Percentiles rank a stretch among this genome's conserved stretches.
These are phyloP conservation scores for Phrynosoma blainvillii DNA, from an alignment of 2,113 vertebrate species.

Conservation along the genomic window DNA sequence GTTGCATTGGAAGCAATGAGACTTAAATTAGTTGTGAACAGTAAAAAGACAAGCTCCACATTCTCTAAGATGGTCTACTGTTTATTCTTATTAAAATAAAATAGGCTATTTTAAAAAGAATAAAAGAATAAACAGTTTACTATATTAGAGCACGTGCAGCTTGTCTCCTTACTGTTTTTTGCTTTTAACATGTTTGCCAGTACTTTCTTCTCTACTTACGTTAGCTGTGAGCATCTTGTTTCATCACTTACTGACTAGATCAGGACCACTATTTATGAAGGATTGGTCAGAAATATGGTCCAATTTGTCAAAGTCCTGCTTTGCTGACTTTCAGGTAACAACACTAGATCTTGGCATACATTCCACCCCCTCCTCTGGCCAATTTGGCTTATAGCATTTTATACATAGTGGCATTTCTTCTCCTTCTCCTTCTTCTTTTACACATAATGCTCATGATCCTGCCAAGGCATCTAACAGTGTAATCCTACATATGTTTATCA, in stretches of 20 bases:
- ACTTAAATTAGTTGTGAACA: too few relatives aligned
- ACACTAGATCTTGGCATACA: background rate
- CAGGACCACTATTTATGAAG: background rate
- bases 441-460: background rate
- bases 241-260: background rate
- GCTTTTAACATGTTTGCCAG: too few relatives aligned
- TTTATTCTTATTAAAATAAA: too few relatives aligned
- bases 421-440: background rate
- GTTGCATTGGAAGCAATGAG: background rate
- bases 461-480: background rate
- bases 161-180: too few relatives aligned
- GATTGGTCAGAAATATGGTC: background rate
- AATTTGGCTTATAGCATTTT: background rate
- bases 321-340: background rate
- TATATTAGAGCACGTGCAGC: too few relatives aligned
- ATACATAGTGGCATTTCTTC: background rate
- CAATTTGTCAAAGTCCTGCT: background rate
- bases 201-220: background rate
- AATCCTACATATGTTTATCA: background rate
- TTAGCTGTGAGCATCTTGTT: background rate
- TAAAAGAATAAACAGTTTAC: too few relatives aligned
- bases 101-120: too few relatives aligned
- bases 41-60: too few relatives aligned
- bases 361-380: background rate
- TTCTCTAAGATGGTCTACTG: too few relatives aligned